A percentile compares a stretch with the other conserved stretches of the same genome.
These are phyloP conservation scores for Dasysyrphus tricinctus DNA, from an alignment of 2,888 invertebrate genomes.

Conservation along the genomic window DNA sequence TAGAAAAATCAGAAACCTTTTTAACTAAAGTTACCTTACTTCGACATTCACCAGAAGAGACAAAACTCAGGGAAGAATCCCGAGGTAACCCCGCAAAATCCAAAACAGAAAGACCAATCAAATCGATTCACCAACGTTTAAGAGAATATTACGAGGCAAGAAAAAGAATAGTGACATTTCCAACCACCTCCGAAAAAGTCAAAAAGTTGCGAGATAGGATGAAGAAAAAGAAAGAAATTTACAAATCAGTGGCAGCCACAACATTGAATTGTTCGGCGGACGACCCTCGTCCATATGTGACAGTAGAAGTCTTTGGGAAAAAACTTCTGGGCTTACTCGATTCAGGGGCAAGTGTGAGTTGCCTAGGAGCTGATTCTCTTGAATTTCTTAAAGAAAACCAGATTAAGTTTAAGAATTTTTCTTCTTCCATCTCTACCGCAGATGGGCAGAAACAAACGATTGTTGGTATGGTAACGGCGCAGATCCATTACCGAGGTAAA, in stretches of 20 bases:
- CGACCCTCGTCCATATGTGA: too few relatives aligned
- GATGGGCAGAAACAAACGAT: too few relatives aligned
- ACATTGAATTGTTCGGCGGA: not conserved
- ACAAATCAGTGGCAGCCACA: not conserved
- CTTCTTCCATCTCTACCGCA: too few relatives aligned
- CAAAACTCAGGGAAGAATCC: not conserved
- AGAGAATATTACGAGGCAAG: slow-evolving; percentile 4
- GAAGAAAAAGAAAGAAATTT: too few relatives aligned
- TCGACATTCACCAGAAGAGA: not conserved
- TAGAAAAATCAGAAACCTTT: not conserved
- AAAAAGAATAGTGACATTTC: slow-evolving; percentile 1
- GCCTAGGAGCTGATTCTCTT: too few relatives aligned
- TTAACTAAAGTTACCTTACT: not conserved
- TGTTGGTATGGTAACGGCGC: too few relatives aligned
- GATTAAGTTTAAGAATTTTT: too few relatives aligned
- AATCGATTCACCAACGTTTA: not conserved
- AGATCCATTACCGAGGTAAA: not conserved
- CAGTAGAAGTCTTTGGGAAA: too few relatives aligned
- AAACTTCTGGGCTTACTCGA: too few relatives aligned
- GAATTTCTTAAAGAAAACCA: too few relatives aligned
- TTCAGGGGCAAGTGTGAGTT: too few relatives aligned
- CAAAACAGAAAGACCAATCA: not conserved
- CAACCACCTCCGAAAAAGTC: not conserved
- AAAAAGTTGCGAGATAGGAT: not conserved
- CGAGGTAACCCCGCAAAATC: not conserved